Base-by-base conservation (phyloP, 92 coral and sea anemone species). In the Phenganax marumi region DNA sequence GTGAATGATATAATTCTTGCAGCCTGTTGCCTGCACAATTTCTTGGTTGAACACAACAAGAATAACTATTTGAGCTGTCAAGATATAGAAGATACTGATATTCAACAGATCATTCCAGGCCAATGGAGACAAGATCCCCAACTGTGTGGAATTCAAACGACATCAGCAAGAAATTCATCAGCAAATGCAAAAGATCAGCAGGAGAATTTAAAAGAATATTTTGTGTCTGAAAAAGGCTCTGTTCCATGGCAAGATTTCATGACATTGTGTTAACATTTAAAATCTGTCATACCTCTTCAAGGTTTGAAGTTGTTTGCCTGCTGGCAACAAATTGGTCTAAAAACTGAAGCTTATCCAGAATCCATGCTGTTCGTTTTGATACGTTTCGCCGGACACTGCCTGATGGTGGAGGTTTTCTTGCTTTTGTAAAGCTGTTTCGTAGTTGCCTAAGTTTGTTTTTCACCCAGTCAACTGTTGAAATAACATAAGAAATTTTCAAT, bases 401-500 rank as follows among this genome's bases (percentile, higher is more conserved):
- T 48, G 66, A 51, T 76, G 83, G 83, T 26, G 83, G 76, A 0
- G 54, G 39, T 62, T 62, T 84, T 76, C 68, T 84, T 7, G 83
- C 56, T 53, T 84, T 75, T 47, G 87, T 84, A 53, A 43, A 84
- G 87, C 87, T 60, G 77, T 84, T 84, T 79, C 84, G 26, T 12
- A 85, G 71, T n/a, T 23, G 50, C 48, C 71, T 18, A 49, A 77
- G 21, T 78, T 85, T 85, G 66, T 68, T 56, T 68, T 77, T 85
- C 49, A 85, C 88, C 88, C 84, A 85, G n/a, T 85, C 84, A 77
- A 77, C 88, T 64, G 47, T 64, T 85, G 52, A 53, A 82, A 73
- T 25, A 43, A 23, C 51, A 79, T 79, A 49, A 21, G 54, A 49
- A 11, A 50, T 43, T 43, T 14, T 43, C 17, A 43, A 50, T 70